Conservation (phyloP, 2,797 vertebrate genomes). For the Hydrophis major region DNA sequence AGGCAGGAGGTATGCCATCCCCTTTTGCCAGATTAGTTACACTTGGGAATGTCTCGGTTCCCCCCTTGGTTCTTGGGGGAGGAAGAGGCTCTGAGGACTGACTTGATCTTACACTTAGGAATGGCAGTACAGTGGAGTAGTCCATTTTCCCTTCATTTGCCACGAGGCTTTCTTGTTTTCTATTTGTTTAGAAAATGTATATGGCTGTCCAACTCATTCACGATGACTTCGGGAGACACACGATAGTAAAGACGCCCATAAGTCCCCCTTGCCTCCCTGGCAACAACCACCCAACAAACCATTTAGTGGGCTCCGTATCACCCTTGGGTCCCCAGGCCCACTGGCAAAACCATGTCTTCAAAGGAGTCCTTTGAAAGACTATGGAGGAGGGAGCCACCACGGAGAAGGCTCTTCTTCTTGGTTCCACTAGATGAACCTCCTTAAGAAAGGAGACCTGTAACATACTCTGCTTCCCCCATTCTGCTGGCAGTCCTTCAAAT, state of each 20-base stretch:
- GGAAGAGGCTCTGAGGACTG: background rate
- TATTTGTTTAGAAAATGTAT: background rate
- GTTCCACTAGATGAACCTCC: background rate
- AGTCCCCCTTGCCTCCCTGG: background rate
- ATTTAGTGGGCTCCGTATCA: background rate
- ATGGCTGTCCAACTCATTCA: background rate
- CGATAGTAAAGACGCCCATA: background rate
- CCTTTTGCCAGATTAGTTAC: background rate
- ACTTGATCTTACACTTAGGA: background rate
- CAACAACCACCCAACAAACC: background rate
- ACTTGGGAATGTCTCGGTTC: too few relatives aligned
- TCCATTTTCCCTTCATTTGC: background rate
- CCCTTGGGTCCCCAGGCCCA: background rate
- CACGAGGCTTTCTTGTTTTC: background rate
- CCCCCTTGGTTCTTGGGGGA: background rate
- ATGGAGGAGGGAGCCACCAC: background rate
- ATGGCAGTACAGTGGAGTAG: background rate
- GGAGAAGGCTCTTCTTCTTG: background rate
- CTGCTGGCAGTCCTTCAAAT: background rate
- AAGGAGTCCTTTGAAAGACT: background rate
- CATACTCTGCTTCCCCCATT: background rate
- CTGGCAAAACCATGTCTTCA: background rate
- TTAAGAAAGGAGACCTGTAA: background rate
- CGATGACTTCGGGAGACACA: background rate
- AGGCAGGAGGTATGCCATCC: constrained; percentile 64